Conservation (phyloP, 2,888 invertebrate genomes). For the Hydrotaea diabolus region DNA sequence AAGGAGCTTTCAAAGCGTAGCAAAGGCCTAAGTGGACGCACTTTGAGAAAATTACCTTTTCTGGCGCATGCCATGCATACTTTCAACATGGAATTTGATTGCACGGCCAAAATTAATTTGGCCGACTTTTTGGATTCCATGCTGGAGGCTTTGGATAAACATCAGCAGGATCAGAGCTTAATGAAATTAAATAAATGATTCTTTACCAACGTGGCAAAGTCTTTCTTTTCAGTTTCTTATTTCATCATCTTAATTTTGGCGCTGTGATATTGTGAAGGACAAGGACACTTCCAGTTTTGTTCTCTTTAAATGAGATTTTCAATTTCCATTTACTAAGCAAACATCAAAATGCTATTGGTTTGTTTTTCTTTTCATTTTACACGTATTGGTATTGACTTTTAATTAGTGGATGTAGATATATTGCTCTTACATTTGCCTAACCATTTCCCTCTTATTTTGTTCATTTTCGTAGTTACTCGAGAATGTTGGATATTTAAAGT, state of each 20-base stretch:
- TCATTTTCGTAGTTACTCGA: no score
- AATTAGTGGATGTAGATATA: no score
- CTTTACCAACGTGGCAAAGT: slow-evolving; percentile 9
- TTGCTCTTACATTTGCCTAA: no score
- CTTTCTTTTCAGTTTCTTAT: slow-evolving; percentile 16
- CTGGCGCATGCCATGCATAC: slow-evolving; percentile 85
- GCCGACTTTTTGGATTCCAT: slow-evolving; percentile 74
- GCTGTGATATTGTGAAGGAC: no score
- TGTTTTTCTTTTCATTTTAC: no score
- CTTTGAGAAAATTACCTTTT: slow-evolving; percentile 93
- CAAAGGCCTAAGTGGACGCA: slow-evolving; percentile 90
- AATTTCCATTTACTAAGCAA: neutral
- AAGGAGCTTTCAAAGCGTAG: slow-evolving; percentile 82
- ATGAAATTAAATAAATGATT: slow-evolving; percentile 69
- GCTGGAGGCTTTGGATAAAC: slow-evolving; percentile 72
- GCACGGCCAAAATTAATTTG: slow-evolving; percentile 70
- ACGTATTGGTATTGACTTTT: no score
- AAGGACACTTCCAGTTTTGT: no score
- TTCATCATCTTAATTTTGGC: neutral
- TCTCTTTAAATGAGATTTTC: no score
- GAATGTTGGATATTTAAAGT: no score
- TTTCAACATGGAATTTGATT: slow-evolving; percentile 69
- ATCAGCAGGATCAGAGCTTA: slow-evolving; percentile 71
- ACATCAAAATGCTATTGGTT: neutral
- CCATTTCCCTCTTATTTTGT: no score